Evolutionary conservation across 2,113 vertebrate species (phyloP).

Genomic region (Xenotilapia longispinis): DNA sequence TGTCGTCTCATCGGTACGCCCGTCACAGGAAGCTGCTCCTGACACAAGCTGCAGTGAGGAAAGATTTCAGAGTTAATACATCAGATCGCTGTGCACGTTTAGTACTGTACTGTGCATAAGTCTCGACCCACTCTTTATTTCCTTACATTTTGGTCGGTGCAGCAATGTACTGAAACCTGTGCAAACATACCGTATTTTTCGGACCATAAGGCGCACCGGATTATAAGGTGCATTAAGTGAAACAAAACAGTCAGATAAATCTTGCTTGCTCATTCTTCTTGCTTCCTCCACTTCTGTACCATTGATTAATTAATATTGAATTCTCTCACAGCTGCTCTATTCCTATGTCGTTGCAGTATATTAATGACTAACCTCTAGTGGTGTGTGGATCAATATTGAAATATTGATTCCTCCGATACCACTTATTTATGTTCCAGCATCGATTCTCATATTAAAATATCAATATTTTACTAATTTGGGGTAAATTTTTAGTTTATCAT

Average conservation of each 20-base stretch:
- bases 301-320: background rate
- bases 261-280: background rate
- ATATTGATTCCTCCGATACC: background rate
- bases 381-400: background rate
- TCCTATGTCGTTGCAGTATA: background rate
- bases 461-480: background rate
- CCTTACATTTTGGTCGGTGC: background rate
- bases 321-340: background rate
- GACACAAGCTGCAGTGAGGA: slow-evolving; percentile 76
- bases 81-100: background rate
- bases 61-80: background rate
- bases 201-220: background rate
- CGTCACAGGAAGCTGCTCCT: slow-evolving; percentile 89
- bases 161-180: background rate
- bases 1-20: slow-evolving; percentile 80
- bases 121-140: background rate
- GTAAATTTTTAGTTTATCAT: background rate
- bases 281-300: background rate
- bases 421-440: background rate
- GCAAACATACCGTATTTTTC: background rate
- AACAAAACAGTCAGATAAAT: background rate
- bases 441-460: background rate
- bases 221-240: background rate
- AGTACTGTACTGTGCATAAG: background rate
- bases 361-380: background rate